These are phyloP conservation scores for Lysandra bellargus DNA, from an alignment of 2,888 invertebrate genomes.

Conservation along the genomic window DNA sequence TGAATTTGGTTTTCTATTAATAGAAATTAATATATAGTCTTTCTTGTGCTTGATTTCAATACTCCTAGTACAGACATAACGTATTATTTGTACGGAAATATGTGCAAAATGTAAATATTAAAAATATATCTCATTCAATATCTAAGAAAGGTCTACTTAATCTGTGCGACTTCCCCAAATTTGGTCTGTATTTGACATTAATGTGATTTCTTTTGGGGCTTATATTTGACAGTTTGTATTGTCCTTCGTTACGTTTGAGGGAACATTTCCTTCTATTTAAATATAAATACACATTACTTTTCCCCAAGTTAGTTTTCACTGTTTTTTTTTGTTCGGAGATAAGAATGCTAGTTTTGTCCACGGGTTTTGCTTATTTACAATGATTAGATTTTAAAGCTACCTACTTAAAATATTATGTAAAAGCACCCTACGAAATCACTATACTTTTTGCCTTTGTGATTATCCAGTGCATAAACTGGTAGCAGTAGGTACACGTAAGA, in stretches of 20 bases:
- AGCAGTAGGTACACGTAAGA: too few relatives aligned
- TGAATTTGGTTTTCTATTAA: neutral
- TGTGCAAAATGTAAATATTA: conserved; percentile 4
- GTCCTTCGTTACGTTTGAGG: conserved; percentile 32
- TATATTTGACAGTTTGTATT: conserved; percentile 38
- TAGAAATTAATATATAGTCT: too few relatives aligned
- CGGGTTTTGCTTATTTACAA: neutral
- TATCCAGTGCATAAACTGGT: neutral
- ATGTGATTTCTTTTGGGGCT: conserved; percentile 40
- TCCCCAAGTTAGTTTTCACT: neutral
- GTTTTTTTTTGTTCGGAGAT: neutral
- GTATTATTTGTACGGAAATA: neutral
- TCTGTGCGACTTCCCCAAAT: conserved; percentile 33
- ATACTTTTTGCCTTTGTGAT: neutral
- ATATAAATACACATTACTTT: conserved; percentile 27
- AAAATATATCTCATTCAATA: conserved; percentile 33
- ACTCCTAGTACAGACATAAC: too few relatives aligned
- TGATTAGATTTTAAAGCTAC: too few relatives aligned
- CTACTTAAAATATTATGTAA: too few relatives aligned
- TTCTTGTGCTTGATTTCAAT: too few relatives aligned
- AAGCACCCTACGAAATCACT: too few relatives aligned
- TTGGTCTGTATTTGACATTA: conserved; percentile 39
- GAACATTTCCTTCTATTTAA: conserved; percentile 30
- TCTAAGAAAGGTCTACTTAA: conserved; percentile 37
- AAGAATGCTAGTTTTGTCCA: neutral